Percentiles rank a stretch among this genome's conserved stretches.
phyloP scores from a whole-genome alignment of 2,888 invertebrate species.

The Xanthostigma xanthostigma region DNA sequence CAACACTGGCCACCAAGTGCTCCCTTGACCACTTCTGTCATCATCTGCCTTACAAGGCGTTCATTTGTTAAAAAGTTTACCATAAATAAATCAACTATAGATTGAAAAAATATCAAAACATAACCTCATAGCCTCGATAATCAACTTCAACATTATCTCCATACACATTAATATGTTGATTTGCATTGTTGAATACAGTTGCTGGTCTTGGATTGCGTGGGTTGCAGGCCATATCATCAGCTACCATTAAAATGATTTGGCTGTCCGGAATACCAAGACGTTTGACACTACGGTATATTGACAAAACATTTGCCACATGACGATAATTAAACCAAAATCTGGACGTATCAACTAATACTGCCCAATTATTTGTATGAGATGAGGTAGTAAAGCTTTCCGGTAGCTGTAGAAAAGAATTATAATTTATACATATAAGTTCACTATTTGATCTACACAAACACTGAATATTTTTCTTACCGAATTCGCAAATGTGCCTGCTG shows the following conservation, averaged over 20 bases:
- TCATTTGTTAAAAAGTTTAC: too few relatives aligned
- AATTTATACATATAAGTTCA: too few relatives aligned
- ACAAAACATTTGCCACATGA: slow-evolving; percentile 96
- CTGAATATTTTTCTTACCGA: too few relatives aligned
- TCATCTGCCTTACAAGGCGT: too few relatives aligned
- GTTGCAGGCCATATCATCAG: slow-evolving; percentile 99
- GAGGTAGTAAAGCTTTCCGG: slow-evolving; percentile 42
- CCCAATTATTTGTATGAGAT: slow-evolving; percentile 97
- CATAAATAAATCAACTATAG: too few relatives aligned
- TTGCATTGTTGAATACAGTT: slow-evolving; percentile 94
- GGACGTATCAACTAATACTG: slow-evolving; percentile 95
- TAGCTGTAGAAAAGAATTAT: slow-evolving; percentile 20
- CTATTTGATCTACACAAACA: too few relatives aligned
- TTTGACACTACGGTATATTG: slow-evolving; percentile 96
- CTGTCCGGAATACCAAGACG: slow-evolving; percentile 96
- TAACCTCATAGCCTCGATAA: slow-evolving; percentile 81
- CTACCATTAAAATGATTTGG: slow-evolving; percentile 98
- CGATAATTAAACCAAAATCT: slow-evolving; percentile 99
- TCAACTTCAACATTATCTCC: slow-evolving; percentile 99
- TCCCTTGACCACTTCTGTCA: too few relatives aligned
- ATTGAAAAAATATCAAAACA: slow-evolving; percentile 2
- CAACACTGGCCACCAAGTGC: too few relatives aligned
- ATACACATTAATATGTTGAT: slow-evolving; percentile 96
- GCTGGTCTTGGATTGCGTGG: slow-evolving; percentile 94
- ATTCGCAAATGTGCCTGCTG: too few relatives aligned